phyloP scores from a whole-genome alignment of 1,140 invertebrate genomes.

The Gryon sp. region DNA sequence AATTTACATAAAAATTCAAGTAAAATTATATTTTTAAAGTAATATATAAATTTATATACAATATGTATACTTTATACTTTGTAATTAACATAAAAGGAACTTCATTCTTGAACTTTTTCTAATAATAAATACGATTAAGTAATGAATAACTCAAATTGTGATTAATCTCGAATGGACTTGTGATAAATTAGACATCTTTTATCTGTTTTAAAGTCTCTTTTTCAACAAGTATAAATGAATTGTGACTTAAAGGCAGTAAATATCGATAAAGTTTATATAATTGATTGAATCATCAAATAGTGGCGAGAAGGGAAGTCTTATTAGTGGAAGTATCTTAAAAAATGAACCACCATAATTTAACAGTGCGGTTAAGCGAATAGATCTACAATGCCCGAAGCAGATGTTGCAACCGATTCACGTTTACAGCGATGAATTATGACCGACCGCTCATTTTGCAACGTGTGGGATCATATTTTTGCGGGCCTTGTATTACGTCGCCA shows the following conservation, averaged over 20 bases:
- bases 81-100: too few species aligned
- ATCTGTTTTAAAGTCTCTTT: neutral
- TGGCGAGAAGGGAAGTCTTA: conserved; percentile 25
- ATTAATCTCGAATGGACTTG: too few species aligned
- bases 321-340: conserved; percentile 43
- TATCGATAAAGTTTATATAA: conserved; percentile 25
- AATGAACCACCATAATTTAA: conserved; percentile 51
- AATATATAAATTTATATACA: too few species aligned
- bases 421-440: conserved; percentile 52
- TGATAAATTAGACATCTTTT: too few species aligned
- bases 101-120: too few species aligned
- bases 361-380: conserved; percentile 14
- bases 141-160: too few species aligned
- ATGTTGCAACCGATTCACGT: conserved; percentile 56
- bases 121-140: too few species aligned
- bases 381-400: conserved; percentile 47
- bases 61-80: too few species aligned
- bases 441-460: conserved; percentile 45
- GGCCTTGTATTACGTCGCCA: conserved; percentile 20
- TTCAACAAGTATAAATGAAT: neutral
- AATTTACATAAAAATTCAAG: too few species aligned
- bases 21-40: too few species aligned
- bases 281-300: conserved; percentile 54
- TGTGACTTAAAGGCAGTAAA: neutral
- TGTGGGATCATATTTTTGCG: conserved; percentile 51